phyloP scores from a whole-genome alignment of 2,113 vertebrate species.

The Tenrec ecaudatus region DNA sequence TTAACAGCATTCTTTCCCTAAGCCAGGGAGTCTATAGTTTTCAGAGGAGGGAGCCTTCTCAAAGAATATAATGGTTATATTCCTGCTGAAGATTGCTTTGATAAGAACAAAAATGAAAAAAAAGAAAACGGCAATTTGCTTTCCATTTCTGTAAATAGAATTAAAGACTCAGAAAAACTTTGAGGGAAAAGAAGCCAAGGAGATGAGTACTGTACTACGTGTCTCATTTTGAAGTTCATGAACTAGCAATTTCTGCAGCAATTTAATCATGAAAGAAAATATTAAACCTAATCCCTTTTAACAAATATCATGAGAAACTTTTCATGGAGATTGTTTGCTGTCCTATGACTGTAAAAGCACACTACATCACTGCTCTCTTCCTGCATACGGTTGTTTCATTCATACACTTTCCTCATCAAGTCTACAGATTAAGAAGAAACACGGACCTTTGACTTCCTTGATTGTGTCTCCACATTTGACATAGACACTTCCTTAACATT shows the following conservation, averaged over 20 bases:
- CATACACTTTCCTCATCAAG: not conserved
- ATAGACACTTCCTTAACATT: not conserved
- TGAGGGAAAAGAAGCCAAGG: not conserved
- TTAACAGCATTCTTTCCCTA: constrained; percentile 55
- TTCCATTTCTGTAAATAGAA: constrained; percentile 67
- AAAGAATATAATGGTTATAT: constrained; percentile 55
- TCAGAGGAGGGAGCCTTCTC: not conserved
- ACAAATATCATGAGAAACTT: not conserved
- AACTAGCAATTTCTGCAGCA: constrained; percentile 31
- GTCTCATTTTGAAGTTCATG: not conserved
- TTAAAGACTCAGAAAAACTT: constrained; percentile 28
- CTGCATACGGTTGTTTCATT: not conserved
- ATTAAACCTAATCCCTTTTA: not conserved
- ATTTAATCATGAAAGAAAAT: constrained; percentile 14
- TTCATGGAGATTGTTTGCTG: not conserved
- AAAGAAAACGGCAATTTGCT: constrained; percentile 56
- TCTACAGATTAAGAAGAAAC: not conserved
- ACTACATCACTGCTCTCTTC: not conserved
- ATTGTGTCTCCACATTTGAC: not conserved
- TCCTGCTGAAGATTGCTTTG: constrained; percentile 66
- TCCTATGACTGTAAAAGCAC: not conserved
- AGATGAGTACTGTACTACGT: not conserved
- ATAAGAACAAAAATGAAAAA: constrained; percentile 34
- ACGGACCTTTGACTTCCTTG: not conserved
- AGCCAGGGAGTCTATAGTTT: constrained; percentile 58